Percentiles rank a stretch among this genome's conserved stretches.
These are phyloP conservation scores for Neosalanx taihuensis DNA, from an alignment of 2,797 vertebrate species.

Conservation along the genomic window DNA sequence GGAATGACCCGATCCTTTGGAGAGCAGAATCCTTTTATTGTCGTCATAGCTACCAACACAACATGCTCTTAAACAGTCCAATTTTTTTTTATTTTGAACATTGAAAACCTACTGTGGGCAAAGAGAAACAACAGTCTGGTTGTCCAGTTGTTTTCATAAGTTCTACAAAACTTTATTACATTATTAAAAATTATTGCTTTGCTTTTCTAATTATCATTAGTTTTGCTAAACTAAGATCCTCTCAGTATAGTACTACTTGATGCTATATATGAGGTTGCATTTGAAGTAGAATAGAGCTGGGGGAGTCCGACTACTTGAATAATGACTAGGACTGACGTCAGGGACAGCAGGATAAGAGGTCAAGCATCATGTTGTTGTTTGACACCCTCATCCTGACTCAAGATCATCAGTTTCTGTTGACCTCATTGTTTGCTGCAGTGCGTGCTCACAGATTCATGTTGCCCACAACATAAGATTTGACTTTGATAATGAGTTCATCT, in stretches of 20 bases:
- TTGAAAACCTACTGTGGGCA: neutral
- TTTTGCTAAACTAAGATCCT: constrained; percentile 11
- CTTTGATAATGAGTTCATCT: too few species aligned
- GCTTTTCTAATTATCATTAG: too few species aligned
- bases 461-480: neutral
- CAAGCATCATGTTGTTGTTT: constrained; percentile 43
- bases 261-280: constrained; percentile 34
- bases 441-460: neutral
- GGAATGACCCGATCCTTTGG: neutral
- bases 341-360: constrained; percentile 25
- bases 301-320: constrained; percentile 53
- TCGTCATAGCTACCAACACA: too few species aligned
- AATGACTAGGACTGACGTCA: constrained; percentile 72
- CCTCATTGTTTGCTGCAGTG: constrained; percentile 23
- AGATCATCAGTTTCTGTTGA: constrained; percentile 9
- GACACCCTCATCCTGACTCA: constrained; percentile 40
- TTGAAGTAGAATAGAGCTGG: constrained; percentile 46
- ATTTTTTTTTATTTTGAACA: neutral
- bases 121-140: neutral
- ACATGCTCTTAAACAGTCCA: neutral
- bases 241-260: constrained; percentile 20
- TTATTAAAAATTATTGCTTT: too few species aligned
- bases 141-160: neutral
- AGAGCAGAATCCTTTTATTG: neutral
- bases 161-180: neutral